Conservation (phyloP, 2,888 invertebrate genomes). For the Catocala nupta region DNA sequence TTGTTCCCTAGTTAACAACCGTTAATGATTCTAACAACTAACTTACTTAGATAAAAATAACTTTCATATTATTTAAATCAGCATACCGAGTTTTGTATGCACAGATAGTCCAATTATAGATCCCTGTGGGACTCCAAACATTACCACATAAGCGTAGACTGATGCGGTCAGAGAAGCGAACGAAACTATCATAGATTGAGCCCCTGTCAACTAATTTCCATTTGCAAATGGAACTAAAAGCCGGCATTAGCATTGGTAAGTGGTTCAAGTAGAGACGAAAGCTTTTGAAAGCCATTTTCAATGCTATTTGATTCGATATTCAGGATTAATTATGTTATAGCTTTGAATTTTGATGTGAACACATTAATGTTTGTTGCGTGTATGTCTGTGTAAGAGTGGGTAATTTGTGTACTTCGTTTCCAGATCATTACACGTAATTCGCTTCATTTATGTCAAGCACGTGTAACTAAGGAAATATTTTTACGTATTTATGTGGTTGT, state of each 20-base stretch:
- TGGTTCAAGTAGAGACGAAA: slow-evolving; percentile 61
- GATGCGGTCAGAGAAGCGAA: slow-evolving; percentile 32
- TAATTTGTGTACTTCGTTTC: slow-evolving; percentile 10
- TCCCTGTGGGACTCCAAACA: slow-evolving; percentile 42
- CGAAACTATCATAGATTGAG: slow-evolving; percentile 66
- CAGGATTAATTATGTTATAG: slow-evolving; percentile 57
- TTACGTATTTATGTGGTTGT: not conserved
- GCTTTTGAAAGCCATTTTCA: slow-evolving; percentile 71
- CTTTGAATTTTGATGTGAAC: slow-evolving; percentile 50
- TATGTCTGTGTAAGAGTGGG: not conserved
- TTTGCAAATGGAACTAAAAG: slow-evolving; percentile 79
- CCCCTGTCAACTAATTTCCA: slow-evolving; percentile 72
- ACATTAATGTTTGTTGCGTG: slow-evolving; percentile 12
- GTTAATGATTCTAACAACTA: not conserved
- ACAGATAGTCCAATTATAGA: slow-evolving; percentile 37
- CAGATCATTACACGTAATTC: slow-evolving; percentile 2
- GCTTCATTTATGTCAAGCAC: not conserved
- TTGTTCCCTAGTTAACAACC: not conserved
- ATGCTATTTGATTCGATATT: slow-evolving; percentile 72
- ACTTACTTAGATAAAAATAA: not conserved
- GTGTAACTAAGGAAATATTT: not conserved
- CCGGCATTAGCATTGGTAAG: slow-evolving; percentile 76
- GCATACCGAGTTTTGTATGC: not conserved
- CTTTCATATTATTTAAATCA: not conserved
- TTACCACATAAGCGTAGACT: slow-evolving; percentile 36